These are phyloP conservation scores for Hapalemur alaotrensis DNA, from an alignment of 2,797 vertebrate genomes.

Conservation along the genomic window DNA sequence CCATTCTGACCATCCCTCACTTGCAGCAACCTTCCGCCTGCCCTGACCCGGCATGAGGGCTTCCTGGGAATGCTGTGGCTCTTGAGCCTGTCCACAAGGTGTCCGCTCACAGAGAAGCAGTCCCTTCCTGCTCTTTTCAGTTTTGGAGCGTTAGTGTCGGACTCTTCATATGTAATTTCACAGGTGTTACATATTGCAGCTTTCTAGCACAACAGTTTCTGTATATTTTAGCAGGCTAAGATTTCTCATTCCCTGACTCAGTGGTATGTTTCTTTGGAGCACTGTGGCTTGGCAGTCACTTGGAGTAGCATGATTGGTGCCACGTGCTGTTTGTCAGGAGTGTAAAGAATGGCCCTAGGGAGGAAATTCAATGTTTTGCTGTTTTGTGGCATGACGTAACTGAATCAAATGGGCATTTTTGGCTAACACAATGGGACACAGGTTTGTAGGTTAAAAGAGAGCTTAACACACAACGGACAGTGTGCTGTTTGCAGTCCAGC, in stretches of 20 bases:
- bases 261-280: background rate
- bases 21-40: background rate
- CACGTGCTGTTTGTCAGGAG: background rate
- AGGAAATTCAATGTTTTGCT: background rate
- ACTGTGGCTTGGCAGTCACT: background rate
- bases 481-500: background rate
- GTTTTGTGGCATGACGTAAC: background rate
- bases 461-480: background rate
- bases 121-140: background rate
- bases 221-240: background rate
- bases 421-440: background rate
- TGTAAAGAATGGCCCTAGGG: background rate
- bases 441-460: background rate
- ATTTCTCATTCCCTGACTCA: background rate
- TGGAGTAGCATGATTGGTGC: background rate
- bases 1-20: accelerated
- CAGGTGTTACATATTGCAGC: background rate
- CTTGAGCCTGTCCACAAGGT: background rate
- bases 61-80: background rate
- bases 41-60: background rate
- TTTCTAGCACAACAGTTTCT: background rate
- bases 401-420: background rate
- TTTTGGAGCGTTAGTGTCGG: background rate
- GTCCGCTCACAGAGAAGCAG: background rate
- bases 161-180: background rate